These are phyloP conservation scores for Listrodromus nycthemerus DNA, from an alignment of 2,888 invertebrate species.

Conservation along the genomic window DNA sequence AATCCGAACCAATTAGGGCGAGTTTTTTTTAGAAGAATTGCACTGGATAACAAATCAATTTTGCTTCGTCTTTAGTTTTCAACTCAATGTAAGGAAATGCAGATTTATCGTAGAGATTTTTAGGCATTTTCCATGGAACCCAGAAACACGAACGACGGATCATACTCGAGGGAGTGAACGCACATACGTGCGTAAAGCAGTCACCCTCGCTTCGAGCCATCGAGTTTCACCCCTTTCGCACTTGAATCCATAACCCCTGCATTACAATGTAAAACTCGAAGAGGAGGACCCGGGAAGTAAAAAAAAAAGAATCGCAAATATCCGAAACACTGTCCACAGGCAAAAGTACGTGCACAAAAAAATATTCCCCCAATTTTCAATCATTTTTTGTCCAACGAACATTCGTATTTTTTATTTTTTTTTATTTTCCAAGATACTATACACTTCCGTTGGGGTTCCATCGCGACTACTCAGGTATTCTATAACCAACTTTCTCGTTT, in stretches of 20 bases:
- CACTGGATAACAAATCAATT: neutral
- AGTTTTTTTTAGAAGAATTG: neutral
- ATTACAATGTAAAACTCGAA: constrained; percentile 29
- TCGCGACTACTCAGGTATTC: constrained; percentile 38
- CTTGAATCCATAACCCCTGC: constrained; percentile 26
- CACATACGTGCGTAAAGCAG: constrained; percentile 31
- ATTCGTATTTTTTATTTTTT: constrained; percentile 3
- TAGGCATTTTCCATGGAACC: neutral
- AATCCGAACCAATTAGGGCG: neutral
- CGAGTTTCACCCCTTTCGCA: constrained; percentile 25
- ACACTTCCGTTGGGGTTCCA: neutral
- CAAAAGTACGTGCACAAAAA: neutral
- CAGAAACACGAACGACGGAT: neutral
- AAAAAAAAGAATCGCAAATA: constrained; percentile 1
- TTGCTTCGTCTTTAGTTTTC: neutral
- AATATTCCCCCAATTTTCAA: neutral
- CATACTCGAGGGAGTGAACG: constrained; percentile 5
- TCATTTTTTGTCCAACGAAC: neutral
- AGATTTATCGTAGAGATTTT: neutral
- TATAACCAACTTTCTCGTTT: constrained; percentile 28
- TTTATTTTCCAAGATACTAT: neutral
- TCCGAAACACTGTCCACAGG: constrained; percentile 1
- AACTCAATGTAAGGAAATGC: neutral
- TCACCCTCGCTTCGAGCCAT: constrained; percentile 32
- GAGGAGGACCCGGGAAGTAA: neutral